Evolutionary conservation across 2,113 vertebrate species (phyloP).

Genomic region (Calyptommatus sinebrachiatus): DNA sequence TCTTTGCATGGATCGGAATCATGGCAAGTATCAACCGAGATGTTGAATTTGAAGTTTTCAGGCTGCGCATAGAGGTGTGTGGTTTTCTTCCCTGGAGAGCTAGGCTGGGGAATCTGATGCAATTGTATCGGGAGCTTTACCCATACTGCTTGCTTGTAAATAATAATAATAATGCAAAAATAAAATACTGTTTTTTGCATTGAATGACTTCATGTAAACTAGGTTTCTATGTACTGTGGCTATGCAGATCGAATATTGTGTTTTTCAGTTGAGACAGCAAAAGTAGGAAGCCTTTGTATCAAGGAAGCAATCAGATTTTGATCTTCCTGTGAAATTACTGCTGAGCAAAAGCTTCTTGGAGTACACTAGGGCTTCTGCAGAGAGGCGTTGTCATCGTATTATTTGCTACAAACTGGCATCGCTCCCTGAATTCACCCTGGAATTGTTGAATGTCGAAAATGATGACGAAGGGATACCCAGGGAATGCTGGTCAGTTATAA

Average conservation of each 20-base stretch:
- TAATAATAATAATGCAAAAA: not conserved
- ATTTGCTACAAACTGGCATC: slow-evolving; percentile 18
- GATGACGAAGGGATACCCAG: slow-evolving; percentile 46
- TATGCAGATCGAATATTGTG: slow-evolving; percentile 24
- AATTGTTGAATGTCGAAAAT: slow-evolving; percentile 29
- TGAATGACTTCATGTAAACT: not conserved
- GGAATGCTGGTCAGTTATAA: slow-evolving; percentile 63
- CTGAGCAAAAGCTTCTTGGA: slow-evolving; percentile 18
- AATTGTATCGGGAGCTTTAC: slow-evolving; percentile 58
- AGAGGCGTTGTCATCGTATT: slow-evolving; percentile 46
- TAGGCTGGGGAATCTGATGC: slow-evolving; percentile 53
- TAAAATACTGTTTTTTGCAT: not conserved
- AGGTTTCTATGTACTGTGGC: slow-evolving; percentile 5
- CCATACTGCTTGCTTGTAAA: slow-evolving; percentile 53
- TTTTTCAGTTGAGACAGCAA: slow-evolving; percentile 25
- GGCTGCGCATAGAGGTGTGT: slow-evolving; percentile 57
- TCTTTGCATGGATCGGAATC: slow-evolving; percentile 32
- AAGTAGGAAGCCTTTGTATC: slow-evolving; percentile 16
- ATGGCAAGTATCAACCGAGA: slow-evolving; percentile 62
- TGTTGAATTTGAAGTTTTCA: slow-evolving; percentile 65
- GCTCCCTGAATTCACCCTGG: slow-evolving; percentile 31
- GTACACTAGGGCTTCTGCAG: slow-evolving; percentile 44
- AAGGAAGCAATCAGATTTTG: slow-evolving; percentile 52
- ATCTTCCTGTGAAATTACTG: slow-evolving; percentile 50
- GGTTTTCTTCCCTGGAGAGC: slow-evolving; percentile 57